Percentiles rank a stretch among this genome's conserved stretches.
Conservation (phyloP, 2,888 invertebrate species). For the Lasioglossum villosulum region DNA sequence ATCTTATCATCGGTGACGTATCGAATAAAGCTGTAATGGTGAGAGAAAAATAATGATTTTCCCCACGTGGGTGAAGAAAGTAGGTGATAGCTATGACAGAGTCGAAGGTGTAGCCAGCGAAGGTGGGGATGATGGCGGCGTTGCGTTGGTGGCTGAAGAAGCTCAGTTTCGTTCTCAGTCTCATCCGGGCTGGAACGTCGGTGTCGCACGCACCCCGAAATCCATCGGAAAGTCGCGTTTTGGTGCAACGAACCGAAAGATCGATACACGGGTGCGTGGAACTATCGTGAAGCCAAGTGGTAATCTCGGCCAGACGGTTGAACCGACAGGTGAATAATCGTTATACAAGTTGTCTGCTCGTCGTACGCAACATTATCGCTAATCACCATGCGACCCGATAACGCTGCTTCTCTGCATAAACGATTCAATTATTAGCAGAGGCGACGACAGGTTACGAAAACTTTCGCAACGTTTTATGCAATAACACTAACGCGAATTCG, state of each 20-base stretch:
- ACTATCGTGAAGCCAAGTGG: background rate
- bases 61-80: constrained; percentile 30
- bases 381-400: background rate
- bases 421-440: background rate
- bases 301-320: background rate
- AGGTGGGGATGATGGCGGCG: constrained; percentile 61
- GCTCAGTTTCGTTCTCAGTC: constrained; percentile 68
- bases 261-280: constrained; percentile 29
- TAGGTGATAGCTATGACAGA: constrained; percentile 45
- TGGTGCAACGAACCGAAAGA: background rate
- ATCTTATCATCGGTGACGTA: background rate
- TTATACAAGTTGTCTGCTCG: background rate
- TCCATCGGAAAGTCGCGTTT: constrained; percentile 20
- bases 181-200: constrained; percentile 64
- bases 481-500: background rate
- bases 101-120: constrained; percentile 41
- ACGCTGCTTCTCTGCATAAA: background rate
- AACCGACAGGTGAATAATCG: constrained; percentile 5
- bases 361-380: background rate
- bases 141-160: constrained; percentile 40
- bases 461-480: background rate
- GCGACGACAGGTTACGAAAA: background rate
- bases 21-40: background rate
- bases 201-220: constrained; percentile 42
- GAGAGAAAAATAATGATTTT: constrained; percentile 35